A percentile compares a stretch with the other conserved stretches of the same genome.
These are phyloP conservation scores for Platycheirus albimanus DNA, from an alignment of 2,888 invertebrate genomes.

Conservation along the genomic window DNA sequence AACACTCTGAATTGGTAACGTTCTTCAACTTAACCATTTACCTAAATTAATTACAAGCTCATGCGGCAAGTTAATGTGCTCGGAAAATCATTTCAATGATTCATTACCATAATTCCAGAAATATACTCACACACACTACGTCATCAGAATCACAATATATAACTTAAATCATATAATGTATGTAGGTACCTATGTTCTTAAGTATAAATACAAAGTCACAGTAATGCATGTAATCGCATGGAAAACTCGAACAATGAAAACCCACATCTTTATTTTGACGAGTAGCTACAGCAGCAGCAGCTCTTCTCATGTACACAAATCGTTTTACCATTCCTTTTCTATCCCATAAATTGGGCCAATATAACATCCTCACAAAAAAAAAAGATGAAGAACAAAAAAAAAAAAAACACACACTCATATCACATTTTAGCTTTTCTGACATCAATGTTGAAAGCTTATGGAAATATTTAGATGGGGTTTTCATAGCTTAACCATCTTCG, in stretches of 20 bases:
- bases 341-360: constrained; percentile 3
- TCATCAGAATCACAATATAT: neutral
- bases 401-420: constrained; percentile 21
- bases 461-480: constrained; percentile 3
- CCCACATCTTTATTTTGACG: constrained; percentile 39
- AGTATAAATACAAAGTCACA: constrained; percentile 29
- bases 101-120: constrained; percentile 46
- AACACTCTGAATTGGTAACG: too few species aligned
- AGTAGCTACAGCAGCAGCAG: neutral
- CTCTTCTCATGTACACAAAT: constrained; percentile 22
- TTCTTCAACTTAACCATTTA: constrained; percentile 32
- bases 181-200: too few species aligned
- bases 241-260: constrained; percentile 55
- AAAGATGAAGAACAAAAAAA: too few species aligned
- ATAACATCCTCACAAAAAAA: constrained; percentile 5
- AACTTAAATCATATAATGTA: too few species aligned
- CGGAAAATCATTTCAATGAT: constrained; percentile 46
- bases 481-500: neutral
- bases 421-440: constrained; percentile 10
- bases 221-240: constrained; percentile 50
- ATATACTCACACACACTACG: constrained; percentile 15
- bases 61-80: constrained; percentile 44
- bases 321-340: constrained; percentile 8
- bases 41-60: constrained; percentile 47
- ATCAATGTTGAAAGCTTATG: constrained; percentile 20